Evolutionary conservation across 2,888 invertebrate genomes (phyloP).

Genomic region (Latheticus oryzae): DNA sequence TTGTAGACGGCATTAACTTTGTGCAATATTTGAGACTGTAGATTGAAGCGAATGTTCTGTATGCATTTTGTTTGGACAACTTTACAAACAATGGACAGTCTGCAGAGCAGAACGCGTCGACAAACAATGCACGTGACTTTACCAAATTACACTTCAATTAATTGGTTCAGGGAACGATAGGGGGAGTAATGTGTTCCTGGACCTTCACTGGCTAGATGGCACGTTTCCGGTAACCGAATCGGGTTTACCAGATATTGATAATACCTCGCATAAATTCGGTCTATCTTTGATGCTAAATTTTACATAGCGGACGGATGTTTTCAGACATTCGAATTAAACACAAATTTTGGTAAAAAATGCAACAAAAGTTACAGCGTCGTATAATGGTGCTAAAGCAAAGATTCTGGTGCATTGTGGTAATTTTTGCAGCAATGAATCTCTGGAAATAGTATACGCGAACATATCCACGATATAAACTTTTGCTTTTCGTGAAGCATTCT

Average conservation of each 20-base stretch:
- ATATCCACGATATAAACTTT: conserved; percentile 21
- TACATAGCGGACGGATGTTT: no score
- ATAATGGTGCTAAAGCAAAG: no score
- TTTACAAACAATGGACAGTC: conserved; percentile 38
- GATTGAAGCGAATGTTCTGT: conserved; percentile 36
- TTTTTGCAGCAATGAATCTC: conserved; percentile 10
- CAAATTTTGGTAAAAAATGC: no score
- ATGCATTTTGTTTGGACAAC: conserved; percentile 36
- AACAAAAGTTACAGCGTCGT: no score
- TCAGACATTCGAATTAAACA: no score
- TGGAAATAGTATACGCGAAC: conserved; percentile 2
- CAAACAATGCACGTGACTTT: conserved; percentile 49
- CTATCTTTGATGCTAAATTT: no score
- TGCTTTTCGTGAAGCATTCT: conserved; percentile 17
- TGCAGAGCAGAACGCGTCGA: conserved; percentile 31
- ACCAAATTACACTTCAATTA: conserved; percentile 48
- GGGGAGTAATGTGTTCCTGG: no score
- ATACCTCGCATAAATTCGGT: no score
- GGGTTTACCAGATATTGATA: no score
- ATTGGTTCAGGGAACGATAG: conserved; percentile 39
- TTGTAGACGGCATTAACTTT: conserved; percentile 36
- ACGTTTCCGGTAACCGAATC: no score
- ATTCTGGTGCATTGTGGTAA: no score
- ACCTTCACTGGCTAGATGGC: no score
- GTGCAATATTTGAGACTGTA: conserved; percentile 37